Evolutionary conservation across 2,888 invertebrate genomes (phyloP).

Genomic region (Nomada hirtipes): DNA sequence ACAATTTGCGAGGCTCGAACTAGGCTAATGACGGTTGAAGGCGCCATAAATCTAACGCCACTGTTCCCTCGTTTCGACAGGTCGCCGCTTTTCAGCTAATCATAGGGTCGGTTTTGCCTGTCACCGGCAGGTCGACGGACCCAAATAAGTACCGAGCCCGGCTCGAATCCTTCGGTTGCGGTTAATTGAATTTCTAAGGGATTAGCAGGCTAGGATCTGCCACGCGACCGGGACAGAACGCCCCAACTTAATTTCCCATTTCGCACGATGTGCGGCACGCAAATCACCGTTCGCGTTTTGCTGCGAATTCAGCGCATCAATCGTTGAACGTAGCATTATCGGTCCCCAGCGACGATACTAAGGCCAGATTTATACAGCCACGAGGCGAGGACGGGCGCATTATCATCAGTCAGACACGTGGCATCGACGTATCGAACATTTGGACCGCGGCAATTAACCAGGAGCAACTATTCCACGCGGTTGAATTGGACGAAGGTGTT

Average conservation of each 20-base stretch:
- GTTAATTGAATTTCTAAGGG: constrained; percentile 23
- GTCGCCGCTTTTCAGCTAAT: neutral
- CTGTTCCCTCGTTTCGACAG: neutral
- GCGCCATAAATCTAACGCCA: constrained; percentile 30
- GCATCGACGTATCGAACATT: constrained; percentile 14
- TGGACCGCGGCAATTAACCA: neutral
- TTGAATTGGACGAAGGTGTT: neutral
- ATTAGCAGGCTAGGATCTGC: constrained; percentile 28
- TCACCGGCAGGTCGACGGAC: neutral
- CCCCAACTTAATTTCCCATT: constrained; percentile 41
- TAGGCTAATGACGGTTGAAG: constrained; percentile 1
- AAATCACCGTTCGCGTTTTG: constrained; percentile 6
- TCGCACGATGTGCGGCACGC: constrained; percentile 34
- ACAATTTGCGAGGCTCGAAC: constrained; percentile 13
- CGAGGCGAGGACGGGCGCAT: constrained; percentile 7
- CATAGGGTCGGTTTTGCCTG: neutral
- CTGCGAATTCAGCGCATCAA: constrained; percentile 21
- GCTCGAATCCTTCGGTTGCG: neutral
- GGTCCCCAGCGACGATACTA: constrained; percentile 1
- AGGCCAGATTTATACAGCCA: constrained; percentile 5
- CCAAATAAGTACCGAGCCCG: constrained; percentile 26
- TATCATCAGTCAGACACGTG: constrained; percentile 15
- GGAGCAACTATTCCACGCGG: neutral
- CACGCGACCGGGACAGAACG: constrained; percentile 3
- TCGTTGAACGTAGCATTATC: constrained; percentile 19